A percentile compares a stretch with the other conserved stretches of the same genome.
phyloP scores from a whole-genome alignment of 1,140 invertebrate genomes.

The Scaptomyza montana region DNA sequence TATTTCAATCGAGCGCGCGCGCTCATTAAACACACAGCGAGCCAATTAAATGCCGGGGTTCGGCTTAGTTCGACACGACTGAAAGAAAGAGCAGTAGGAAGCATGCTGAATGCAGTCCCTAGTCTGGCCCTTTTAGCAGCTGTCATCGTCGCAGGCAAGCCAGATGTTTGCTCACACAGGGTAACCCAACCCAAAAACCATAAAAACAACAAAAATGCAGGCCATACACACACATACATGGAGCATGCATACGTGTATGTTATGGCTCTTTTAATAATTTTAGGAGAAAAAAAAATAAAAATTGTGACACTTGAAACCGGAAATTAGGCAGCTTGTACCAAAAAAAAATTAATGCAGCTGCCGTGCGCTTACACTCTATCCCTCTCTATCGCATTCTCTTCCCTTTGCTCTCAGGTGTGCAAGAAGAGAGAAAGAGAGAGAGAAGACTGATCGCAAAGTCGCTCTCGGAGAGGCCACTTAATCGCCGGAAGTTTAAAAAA shows the following conservation, averaged over 20 bases:
- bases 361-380: constrained; percentile 22
- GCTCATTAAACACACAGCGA: constrained; percentile 41
- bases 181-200: constrained; percentile 69
- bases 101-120: constrained; percentile 4
- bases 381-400: background rate
- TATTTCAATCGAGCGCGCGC: constrained; percentile 61
- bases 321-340: constrained; percentile 69
- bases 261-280: constrained; percentile 78
- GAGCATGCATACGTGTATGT: constrained; percentile 46
- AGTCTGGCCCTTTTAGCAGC: constrained; percentile 69
- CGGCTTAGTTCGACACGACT: no score
- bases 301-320: constrained; percentile 78
- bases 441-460: background rate
- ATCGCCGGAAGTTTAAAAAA: constrained; percentile 12
- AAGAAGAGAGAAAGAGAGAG: background rate
- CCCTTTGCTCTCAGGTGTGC: constrained; percentile 16
- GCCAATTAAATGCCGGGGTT: constrained; percentile 27
- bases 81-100: constrained; percentile 4
- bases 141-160: constrained; percentile 52
- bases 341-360: constrained; percentile 66
- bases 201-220: constrained; percentile 58
- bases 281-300: constrained; percentile 56
- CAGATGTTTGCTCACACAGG: constrained; percentile 57
- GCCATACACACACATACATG: constrained; percentile 8
- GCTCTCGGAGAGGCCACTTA: constrained; percentile 13